Percentiles rank a stretch among this genome's conserved stretches.
Evolutionary conservation across 30 jellyfish, hydroid and myxozoan genomes (phyloP).

Genomic region (Hydra vulgaris): DNA sequence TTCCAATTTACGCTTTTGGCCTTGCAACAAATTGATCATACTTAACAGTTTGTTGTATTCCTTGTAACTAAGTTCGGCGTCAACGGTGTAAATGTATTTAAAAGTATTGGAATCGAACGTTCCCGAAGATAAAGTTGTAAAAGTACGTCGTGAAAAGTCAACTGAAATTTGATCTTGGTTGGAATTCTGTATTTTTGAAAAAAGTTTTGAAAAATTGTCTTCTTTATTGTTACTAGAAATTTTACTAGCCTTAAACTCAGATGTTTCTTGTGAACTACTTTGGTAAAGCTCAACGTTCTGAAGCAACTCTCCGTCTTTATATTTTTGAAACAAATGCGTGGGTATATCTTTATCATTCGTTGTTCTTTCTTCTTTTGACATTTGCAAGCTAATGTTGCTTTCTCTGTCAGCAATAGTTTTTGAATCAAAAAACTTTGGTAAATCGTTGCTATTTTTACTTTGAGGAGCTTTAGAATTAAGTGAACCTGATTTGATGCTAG

Average conservation of each 20-base stretch:
- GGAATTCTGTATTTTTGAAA: neutral
- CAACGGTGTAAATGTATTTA: slow-evolving; percentile 47
- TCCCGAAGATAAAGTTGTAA: slow-evolving; percentile 18
- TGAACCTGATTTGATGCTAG: too few species aligned
- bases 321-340: neutral
- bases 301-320: neutral
- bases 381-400: too few species aligned
- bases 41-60: slow-evolving; percentile 67
- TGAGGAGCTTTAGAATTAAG: too few species aligned
- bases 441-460: too few species aligned
- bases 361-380: slow-evolving; percentile 4
- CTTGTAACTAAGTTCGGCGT: slow-evolving; percentile 50
- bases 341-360: neutral
- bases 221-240: neutral
- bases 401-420: too few species aligned
- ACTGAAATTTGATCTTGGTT: neutral
- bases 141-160: neutral
- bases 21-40: slow-evolving; percentile 68
- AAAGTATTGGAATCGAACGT: slow-evolving; percentile 31
- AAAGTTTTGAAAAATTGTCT: neutral
- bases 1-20: slow-evolving; percentile 71
- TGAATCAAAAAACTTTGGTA: too few species aligned
- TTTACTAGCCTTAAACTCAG: neutral
- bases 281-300: neutral
- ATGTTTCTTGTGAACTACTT: neutral